Percentiles rank a stretch among this genome's conserved stretches.
Evolutionary conservation across 2,113 vertebrate species (phyloP).

Genomic region (Seriola rivoliana): DNA sequence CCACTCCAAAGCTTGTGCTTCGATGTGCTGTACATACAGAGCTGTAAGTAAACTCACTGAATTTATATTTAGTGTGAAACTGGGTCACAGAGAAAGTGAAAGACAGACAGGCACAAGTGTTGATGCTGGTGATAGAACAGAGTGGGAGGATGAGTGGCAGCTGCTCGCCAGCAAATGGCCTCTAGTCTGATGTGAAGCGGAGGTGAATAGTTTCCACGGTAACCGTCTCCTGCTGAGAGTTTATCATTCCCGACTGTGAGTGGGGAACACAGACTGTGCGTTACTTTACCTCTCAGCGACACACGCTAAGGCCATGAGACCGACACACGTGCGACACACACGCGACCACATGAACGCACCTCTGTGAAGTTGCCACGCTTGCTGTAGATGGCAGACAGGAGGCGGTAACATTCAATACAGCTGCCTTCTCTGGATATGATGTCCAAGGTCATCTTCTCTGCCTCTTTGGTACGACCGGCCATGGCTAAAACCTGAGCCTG

Average conservation of each 20-base stretch:
- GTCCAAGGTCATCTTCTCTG: slow-evolving; percentile 89
- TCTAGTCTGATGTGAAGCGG: background rate
- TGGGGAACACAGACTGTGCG: background rate
- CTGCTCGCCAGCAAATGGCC: background rate
- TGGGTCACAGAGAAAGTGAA: background rate
- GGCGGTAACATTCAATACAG: slow-evolving; percentile 95
- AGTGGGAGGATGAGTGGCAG: slow-evolving; percentile 15
- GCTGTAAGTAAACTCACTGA: too few species aligned
- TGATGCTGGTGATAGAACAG: slow-evolving; percentile 3
- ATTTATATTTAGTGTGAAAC: too few species aligned
- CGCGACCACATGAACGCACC: slow-evolving; percentile 76
- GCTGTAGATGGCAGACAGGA: slow-evolving; percentile 95
- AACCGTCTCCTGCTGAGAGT: slow-evolving; percentile 31
- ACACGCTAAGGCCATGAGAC: background rate
- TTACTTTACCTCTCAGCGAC: background rate
- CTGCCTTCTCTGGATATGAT: slow-evolving; percentile 85
- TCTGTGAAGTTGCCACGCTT: slow-evolving; percentile 90
- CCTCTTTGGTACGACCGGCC: slow-evolving; percentile 88
- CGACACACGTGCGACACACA: background rate
- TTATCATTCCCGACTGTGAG: background rate
- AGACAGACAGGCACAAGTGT: background rate
- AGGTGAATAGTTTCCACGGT: slow-evolving; percentile 35
- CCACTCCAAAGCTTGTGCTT: too few species aligned
- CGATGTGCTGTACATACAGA: too few species aligned
- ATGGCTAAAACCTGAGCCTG: slow-evolving; percentile 95